Evolutionary conservation across 2,113 vertebrate genomes (phyloP), one percentile per base, ranked within the genome.

Genomic region (Nasalis larvatus): DNA sequence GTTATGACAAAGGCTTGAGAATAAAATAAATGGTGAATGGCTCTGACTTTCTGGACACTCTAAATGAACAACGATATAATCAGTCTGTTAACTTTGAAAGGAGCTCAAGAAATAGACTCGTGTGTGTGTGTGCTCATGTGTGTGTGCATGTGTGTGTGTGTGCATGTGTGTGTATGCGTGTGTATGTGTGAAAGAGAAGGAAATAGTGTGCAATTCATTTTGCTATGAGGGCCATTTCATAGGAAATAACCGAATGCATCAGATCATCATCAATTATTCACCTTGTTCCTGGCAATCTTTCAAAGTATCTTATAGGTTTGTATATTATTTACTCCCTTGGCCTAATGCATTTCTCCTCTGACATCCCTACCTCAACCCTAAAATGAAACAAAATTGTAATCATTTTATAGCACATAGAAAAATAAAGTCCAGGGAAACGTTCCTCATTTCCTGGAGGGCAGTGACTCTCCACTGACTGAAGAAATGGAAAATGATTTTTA

Each of bases 401-500:
- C 97, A 95, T 92, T 98, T 96, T 91, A 93, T 68, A 69, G 76
- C 76, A 93, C 47, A 32, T 84, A 96, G 81, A 95, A 97, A 97
- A 97, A 96, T 92, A 92, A 95, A 95, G 81, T 93, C 89, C 81
- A 95, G 93, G 86, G 95, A 96, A 97, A 97, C 6, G 12, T 90
- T 93, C 85, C 82, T 97, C 96, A 96, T 97, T 98, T 97, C 96
- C 94, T 95, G 88, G 87, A 97, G 96, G 97, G 96, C 82, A 90
- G 76, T 88, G 95, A 96, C 73, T 98, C 95, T 97, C 78, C 16
- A 96, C 40, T 82, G 91, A 84, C 76, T 97, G 95, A 97, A 97
- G 96, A 97, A 97, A 96, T 96, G 97, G 97, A 97, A 97, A 98
- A 97, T 95, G 58, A 95, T 86, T 98, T 97, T 96, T 93, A 97